Conservation (phyloP, 2,797 vertebrate species). For the Alca torda region DNA sequence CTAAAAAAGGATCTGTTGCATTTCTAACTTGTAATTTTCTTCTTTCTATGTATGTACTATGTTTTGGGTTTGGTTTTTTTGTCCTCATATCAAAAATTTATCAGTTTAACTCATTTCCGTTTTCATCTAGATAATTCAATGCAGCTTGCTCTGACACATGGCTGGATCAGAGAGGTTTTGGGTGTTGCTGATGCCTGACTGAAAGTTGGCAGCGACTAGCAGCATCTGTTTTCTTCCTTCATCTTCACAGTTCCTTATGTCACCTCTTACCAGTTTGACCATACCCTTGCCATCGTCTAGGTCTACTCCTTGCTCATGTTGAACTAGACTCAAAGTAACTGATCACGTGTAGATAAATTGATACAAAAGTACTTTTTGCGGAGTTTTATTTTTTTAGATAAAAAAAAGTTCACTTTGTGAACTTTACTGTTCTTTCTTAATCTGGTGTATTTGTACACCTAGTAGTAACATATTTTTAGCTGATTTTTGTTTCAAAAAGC, state of each 20-base stretch:
- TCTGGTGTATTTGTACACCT: not conserved
- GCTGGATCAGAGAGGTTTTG: not conserved
- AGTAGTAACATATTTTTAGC: not conserved
- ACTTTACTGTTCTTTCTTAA: not conserved
- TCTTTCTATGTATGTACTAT: not conserved
- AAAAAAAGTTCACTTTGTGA: not conserved
- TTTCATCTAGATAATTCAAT: not conserved
- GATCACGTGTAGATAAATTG: not conserved
- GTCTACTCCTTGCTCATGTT: not conserved
- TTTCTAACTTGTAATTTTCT: not conserved
- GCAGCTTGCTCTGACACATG: not conserved
- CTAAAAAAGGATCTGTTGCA: not conserved
- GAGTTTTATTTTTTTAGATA: not conserved
- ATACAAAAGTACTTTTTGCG: not conserved
- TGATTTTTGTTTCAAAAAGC: not conserved
- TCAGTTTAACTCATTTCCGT: not conserved
- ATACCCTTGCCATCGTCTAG: not conserved
- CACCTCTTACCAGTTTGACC: not conserved
- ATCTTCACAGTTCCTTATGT: not conserved
- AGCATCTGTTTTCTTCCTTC: not conserved
- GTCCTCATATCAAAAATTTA: fast-evolving
- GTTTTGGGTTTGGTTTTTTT: not conserved
- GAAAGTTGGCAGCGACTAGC: not conserved
- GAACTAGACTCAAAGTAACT: not conserved
- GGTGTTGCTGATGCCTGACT: not conserved